Conservation (phyloP, 2,888 invertebrate species). For the Rugalucina vietnamica region DNA sequence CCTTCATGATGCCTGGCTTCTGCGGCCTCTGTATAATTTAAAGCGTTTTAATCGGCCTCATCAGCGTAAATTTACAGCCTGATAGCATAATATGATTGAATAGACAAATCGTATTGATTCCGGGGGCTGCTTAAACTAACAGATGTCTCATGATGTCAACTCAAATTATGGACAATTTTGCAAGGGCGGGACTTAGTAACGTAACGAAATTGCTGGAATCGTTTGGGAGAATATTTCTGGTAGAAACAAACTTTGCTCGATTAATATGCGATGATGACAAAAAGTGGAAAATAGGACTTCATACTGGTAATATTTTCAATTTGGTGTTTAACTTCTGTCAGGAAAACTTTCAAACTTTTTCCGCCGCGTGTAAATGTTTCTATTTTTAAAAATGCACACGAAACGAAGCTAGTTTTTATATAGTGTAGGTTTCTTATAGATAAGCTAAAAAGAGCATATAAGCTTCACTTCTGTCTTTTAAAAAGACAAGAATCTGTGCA, state of each 20-base stretch:
- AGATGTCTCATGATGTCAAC: slow-evolving; percentile 69
- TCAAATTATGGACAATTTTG: slow-evolving; percentile 65
- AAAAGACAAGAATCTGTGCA: too few relatives aligned
- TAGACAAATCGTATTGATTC: slow-evolving; percentile 71
- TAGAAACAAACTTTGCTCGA: not conserved
- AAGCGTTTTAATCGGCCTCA: slow-evolving; percentile 71
- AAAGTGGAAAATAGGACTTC: not conserved
- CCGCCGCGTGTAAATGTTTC: too few relatives aligned
- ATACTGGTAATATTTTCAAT: not conserved
- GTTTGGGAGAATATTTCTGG: not conserved
- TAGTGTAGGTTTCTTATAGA: too few relatives aligned
- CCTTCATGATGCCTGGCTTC: not conserved
- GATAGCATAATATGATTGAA: slow-evolving; percentile 68
- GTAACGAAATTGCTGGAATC: not conserved
- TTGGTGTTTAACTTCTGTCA: too few relatives aligned
- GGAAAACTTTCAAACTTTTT: too few relatives aligned
- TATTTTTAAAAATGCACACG: too few relatives aligned
- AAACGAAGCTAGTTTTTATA: too few relatives aligned
- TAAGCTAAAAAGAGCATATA: too few relatives aligned
- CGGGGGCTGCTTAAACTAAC: slow-evolving; percentile 66
- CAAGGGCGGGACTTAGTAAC: slow-evolving; percentile 61
- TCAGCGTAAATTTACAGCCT: slow-evolving; percentile 70
- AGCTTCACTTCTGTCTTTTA: too few relatives aligned
- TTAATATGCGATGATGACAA: slow-evolving; percentile 6
- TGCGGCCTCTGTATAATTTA: slow-evolving; percentile 68